phyloP scores from a whole-genome alignment of 2,888 invertebrate species.

The Acutogordius australiensis region DNA sequence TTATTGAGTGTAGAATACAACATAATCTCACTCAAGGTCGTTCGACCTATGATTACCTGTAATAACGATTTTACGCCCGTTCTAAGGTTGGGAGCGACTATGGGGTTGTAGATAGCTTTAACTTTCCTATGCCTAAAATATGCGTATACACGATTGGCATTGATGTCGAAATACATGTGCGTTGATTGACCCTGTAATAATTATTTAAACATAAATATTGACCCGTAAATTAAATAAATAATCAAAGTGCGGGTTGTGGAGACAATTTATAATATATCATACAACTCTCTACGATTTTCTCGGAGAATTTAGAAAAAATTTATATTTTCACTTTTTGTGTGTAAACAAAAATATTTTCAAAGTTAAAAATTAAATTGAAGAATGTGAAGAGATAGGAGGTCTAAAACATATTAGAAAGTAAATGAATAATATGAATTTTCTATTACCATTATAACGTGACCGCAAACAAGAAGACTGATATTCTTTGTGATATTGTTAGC shows the following conservation, averaged over 20 bases:
- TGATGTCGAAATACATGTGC: constrained; percentile 1
- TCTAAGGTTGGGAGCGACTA: constrained; percentile 20
- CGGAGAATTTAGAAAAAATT: too few relatives aligned
- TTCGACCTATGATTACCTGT: constrained; percentile 41
- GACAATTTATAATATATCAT: too few relatives aligned
- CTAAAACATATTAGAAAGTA: too few relatives aligned
- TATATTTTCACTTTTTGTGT: too few relatives aligned
- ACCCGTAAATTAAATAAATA: too few relatives aligned
- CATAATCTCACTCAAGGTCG: too few relatives aligned
- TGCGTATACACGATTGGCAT: background rate
- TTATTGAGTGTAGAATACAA: too few relatives aligned
- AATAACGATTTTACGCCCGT: constrained; percentile 48
- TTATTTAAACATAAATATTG: too few relatives aligned
- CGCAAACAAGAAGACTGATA: constrained; percentile 22
- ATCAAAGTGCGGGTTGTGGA: too few relatives aligned
- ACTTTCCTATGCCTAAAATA: constrained; percentile 39
- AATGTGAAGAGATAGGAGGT: too few relatives aligned
- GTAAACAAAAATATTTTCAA: too few relatives aligned
- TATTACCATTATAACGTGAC: constrained; percentile 21
- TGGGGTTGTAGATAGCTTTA: constrained; percentile 49
- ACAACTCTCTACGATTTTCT: too few relatives aligned
- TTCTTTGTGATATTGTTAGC: constrained; percentile 21
- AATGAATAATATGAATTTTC: background rate
- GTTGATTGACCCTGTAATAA: constrained; percentile 1
- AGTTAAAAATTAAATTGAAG: background rate